A percentile compares a stretch with the other conserved stretches of the same genome.
phyloP scores from a whole-genome alignment of 2,888 invertebrate species.

The Diabrotica balteata region DNA sequence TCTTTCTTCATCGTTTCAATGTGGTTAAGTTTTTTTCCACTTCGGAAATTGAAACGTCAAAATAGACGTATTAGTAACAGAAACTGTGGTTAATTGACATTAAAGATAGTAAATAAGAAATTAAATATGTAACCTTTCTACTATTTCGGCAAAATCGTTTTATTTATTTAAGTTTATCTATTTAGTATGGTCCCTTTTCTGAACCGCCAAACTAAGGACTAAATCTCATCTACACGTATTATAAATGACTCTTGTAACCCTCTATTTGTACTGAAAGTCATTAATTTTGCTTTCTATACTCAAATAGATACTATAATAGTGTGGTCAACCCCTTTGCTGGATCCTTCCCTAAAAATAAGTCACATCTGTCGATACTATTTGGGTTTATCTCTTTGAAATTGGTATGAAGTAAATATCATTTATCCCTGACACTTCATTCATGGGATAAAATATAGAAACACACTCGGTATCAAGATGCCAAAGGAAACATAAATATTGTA shows the following conservation, averaged over 20 bases:
- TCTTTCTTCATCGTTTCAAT: too few relatives aligned
- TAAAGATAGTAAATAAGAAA: too few relatives aligned
- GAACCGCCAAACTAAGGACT: not conserved
- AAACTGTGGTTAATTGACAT: too few relatives aligned
- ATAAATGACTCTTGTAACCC: conserved; percentile 17
- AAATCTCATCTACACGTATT: conserved; percentile 7
- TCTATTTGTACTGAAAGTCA: conserved; percentile 37
- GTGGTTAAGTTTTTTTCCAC: too few relatives aligned
- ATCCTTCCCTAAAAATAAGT: conserved; percentile 45
- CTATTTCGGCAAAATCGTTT: not conserved
- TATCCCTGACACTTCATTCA: conserved; percentile 32
- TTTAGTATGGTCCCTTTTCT: not conserved
- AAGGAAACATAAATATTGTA: too few relatives aligned
- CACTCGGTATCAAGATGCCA: too few relatives aligned
- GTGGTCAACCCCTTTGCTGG: conserved; percentile 48
- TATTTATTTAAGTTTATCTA: not conserved
- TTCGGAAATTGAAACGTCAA: too few relatives aligned
- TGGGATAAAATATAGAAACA: not conserved
- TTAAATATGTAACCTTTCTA: too few relatives aligned
- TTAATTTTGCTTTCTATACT: conserved; percentile 47
- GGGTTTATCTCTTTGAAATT: conserved; percentile 38
- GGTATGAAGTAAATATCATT: conserved; percentile 36
- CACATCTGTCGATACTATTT: conserved; percentile 51
- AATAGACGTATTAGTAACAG: too few relatives aligned
- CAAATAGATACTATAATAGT: conserved; percentile 47